Percentiles rank a stretch among this genome's conserved stretches.
phyloP scores from a whole-genome alignment of 2,888 invertebrate species.

The Aspidiotus destructor region DNA sequence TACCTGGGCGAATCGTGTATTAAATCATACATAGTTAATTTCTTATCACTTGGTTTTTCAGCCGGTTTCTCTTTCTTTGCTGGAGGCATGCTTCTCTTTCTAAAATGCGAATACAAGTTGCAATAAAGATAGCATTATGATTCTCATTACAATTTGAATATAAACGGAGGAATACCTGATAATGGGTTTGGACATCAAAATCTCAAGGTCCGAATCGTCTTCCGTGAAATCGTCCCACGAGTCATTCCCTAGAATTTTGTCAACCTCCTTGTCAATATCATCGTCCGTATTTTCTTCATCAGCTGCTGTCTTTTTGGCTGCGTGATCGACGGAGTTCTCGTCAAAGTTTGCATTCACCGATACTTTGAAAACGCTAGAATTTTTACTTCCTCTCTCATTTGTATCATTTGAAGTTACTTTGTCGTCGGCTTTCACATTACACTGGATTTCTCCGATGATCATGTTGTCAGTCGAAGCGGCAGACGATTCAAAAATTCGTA shows the following conservation, averaged over 20 bases:
- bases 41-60: conserved; percentile 9
- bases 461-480: conserved; percentile 1
- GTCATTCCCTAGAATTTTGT: background rate
- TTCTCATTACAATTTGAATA: background rate
- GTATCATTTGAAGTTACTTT: background rate
- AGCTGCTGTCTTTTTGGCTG: background rate
- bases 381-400: conserved; percentile 6
- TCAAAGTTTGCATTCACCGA: conserved; percentile 15
- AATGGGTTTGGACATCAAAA: conserved; percentile 17
- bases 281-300: conserved; percentile 1
- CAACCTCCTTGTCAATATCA: conserved; percentile 1
- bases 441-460: conserved; percentile 22
- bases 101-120: background rate
- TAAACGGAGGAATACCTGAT: conserved; percentile 3
- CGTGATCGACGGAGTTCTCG: background rate
- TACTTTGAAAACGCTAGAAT: conserved; percentile 17
- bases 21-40: conserved; percentile 26
- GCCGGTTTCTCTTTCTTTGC: conserved; percentile 20
- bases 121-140: background rate
- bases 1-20: conserved; percentile 19
- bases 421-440: conserved; percentile 11
- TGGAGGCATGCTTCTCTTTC: background rate
- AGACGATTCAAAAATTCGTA: conserved; percentile 23
- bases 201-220: conserved; percentile 24
- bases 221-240: conserved; percentile 6